Percentiles rank a stretch among this genome's conserved stretches.
Evolutionary conservation across 2,888 invertebrate species (phyloP).

Genomic region (Limenitis camilla): DNA sequence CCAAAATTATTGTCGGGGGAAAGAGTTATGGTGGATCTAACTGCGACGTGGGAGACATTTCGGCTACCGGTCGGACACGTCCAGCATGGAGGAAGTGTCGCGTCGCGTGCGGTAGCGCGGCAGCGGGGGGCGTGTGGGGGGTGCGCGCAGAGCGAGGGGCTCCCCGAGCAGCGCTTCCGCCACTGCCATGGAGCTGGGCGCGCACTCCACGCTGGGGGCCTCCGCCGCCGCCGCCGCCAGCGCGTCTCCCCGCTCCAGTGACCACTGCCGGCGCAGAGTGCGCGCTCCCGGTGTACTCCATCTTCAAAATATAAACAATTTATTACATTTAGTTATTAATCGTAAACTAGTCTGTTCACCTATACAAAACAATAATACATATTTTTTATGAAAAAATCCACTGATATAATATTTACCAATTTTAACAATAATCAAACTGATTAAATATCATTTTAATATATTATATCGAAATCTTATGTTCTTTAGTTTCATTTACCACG

Average conservation of each 20-base stretch:
- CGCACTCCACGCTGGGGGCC: constrained; percentile 26
- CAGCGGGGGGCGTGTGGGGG: constrained; percentile 23
- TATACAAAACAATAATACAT: no score
- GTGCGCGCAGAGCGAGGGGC: constrained; percentile 28
- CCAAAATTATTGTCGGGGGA: constrained; percentile 60
- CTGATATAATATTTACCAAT: no score
- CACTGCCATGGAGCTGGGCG: constrained; percentile 7
- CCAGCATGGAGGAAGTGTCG: constrained; percentile 23
- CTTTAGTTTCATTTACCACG: constrained; percentile 78
- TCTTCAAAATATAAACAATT: constrained; percentile 6
- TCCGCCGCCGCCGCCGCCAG: constrained; percentile 45
- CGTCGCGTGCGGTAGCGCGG: constrained; percentile 44
- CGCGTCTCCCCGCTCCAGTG: constrained; percentile 57
- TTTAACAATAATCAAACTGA: background rate
- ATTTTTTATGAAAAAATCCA: no score
- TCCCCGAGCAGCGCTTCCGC: constrained; percentile 13
- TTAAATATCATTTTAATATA: background rate
- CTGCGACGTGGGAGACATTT: background rate
- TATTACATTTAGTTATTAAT: background rate
- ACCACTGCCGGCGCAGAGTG: constrained; percentile 57
- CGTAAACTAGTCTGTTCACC: no score
- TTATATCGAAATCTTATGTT: constrained; percentile 3
- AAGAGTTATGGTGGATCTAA: constrained; percentile 11
- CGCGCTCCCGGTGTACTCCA: constrained; percentile 35
- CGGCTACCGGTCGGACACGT: constrained; percentile 12